phyloP scores from a whole-genome alignment of 1,140 invertebrate species.

The Hylaeus anthracinus region DNA sequence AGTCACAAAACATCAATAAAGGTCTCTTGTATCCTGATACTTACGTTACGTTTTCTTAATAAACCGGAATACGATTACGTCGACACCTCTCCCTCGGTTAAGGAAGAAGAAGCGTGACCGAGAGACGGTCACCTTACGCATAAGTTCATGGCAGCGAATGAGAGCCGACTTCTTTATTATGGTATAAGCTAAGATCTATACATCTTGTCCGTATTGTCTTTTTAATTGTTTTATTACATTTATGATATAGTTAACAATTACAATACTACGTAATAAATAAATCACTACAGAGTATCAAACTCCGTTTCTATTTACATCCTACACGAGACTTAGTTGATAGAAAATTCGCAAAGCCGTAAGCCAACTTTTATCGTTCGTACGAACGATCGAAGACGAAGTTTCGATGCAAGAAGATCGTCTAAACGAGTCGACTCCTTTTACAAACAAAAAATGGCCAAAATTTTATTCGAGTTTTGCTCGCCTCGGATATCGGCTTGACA shows the following conservation, averaged over 20 bases:
- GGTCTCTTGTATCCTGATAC: conserved; percentile 52
- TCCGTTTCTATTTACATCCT: conserved; percentile 61
- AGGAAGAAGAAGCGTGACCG: neutral
- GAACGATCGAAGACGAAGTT: neutral
- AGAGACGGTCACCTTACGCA: neutral
- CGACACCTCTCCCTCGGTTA: conserved; percentile 1
- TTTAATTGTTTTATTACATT: conserved; percentile 52
- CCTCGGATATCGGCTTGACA: too few species aligned
- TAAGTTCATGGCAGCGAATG: conserved; percentile 2
- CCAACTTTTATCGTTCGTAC: neutral
- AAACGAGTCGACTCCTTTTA: too few species aligned
- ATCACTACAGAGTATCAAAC: conserved; percentile 44
- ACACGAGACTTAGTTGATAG: neutral
- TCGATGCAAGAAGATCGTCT: too few species aligned
- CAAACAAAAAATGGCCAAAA: too few species aligned
- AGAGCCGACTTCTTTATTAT: conserved; percentile 11
- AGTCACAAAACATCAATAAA: conserved; percentile 53
- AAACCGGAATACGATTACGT: neutral
- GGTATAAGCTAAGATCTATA: conserved; percentile 30
- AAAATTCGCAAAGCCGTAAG: conserved; percentile 2
- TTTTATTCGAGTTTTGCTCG: too few species aligned
- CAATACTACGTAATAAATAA: conserved; percentile 54
- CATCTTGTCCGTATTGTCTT: conserved; percentile 41
- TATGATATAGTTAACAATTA: conserved; percentile 49
- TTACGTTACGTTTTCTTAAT: conserved; percentile 35